Conservation (phyloP, 2,113 vertebrate species). For the Macquaria ambigua region DNA sequence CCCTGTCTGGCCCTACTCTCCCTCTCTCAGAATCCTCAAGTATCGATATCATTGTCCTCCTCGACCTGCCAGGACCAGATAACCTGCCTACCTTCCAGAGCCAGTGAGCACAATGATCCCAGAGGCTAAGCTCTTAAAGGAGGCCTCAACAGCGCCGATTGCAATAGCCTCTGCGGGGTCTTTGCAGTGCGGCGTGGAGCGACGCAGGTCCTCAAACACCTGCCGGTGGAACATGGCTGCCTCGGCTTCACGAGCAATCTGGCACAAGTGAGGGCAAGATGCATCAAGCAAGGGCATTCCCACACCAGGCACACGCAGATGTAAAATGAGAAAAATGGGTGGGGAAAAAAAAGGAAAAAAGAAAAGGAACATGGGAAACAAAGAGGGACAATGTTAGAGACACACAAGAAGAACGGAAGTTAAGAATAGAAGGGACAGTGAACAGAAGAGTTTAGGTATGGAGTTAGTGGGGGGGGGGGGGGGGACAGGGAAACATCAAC, state of each 20-base stretch:
- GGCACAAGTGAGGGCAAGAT: constrained; percentile 65
- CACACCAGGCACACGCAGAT: constrained; percentile 37
- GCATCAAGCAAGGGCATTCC: constrained; percentile 52
- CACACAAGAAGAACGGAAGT: background rate
- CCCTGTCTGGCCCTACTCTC: constrained; percentile 81
- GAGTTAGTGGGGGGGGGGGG: constrained; percentile 43
- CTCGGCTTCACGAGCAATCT: constrained; percentile 99
- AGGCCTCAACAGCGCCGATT: constrained; percentile 95
- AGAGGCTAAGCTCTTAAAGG: constrained; percentile 96
- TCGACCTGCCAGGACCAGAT: constrained; percentile 21
- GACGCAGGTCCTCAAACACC: constrained; percentile 98
- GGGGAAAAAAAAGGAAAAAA: background rate
- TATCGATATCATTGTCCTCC: constrained; percentile 7
- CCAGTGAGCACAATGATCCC: constrained; percentile 97
- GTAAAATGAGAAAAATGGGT: constrained; percentile 43
- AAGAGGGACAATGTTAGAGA: constrained; percentile 15
- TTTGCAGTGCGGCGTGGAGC: constrained; percentile 88
- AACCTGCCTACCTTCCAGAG: constrained; percentile 95
- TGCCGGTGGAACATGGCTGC: constrained; percentile 98
- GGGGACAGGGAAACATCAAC: constrained; percentile 33
- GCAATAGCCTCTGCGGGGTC: constrained; percentile 96
- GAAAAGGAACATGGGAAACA: background rate
- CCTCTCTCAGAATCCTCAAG: constrained; percentile 28
- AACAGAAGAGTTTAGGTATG: constrained; percentile 31
- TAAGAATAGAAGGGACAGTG: background rate